Percentiles rank a stretch among this genome's conserved stretches.
Evolutionary conservation across 1,140 invertebrate genomes (phyloP).

Genomic region (Saxidomus purpurata): DNA sequence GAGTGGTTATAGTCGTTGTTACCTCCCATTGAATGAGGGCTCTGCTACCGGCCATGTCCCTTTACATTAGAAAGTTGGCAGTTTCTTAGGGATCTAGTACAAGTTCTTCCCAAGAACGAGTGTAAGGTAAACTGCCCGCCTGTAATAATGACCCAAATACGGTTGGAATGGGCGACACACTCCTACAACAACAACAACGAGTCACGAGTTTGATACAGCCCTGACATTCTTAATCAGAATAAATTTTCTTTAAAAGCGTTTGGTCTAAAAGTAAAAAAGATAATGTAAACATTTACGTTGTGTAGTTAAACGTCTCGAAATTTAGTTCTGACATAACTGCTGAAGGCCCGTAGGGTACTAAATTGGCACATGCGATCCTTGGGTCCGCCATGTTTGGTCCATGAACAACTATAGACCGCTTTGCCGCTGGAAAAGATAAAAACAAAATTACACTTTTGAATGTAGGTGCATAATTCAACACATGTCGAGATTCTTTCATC

Average conservation of each 20-base stretch:
- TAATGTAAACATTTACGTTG: slow-evolving; percentile 41
- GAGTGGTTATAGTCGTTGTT: too few species aligned
- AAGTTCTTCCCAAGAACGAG: too few species aligned
- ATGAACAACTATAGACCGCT: slow-evolving; percentile 88
- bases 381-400: slow-evolving; percentile 90
- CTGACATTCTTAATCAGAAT: not conserved
- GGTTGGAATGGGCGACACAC: too few species aligned
- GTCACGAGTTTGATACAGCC: not conserved
- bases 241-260: not conserved
- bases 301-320: not conserved
- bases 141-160: not conserved
- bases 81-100: too few species aligned
- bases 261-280: not conserved
- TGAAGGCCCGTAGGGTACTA: slow-evolving; percentile 56
- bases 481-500: not conserved
- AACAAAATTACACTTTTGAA: not conserved
- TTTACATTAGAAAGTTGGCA: too few species aligned
- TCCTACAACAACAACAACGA: not conserved
- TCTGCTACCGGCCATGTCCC: too few species aligned
- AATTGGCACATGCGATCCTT: slow-evolving; percentile 68
- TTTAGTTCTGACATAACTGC: not conserved
- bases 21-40: too few species aligned
- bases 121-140: not conserved
- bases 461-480: too few species aligned
- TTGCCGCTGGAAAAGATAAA: slow-evolving; percentile 62